Percentiles rank a stretch among this genome's conserved stretches.
Conservation (phyloP, 2,888 invertebrate species). For the Omphaloscelis lunosa region DNA sequence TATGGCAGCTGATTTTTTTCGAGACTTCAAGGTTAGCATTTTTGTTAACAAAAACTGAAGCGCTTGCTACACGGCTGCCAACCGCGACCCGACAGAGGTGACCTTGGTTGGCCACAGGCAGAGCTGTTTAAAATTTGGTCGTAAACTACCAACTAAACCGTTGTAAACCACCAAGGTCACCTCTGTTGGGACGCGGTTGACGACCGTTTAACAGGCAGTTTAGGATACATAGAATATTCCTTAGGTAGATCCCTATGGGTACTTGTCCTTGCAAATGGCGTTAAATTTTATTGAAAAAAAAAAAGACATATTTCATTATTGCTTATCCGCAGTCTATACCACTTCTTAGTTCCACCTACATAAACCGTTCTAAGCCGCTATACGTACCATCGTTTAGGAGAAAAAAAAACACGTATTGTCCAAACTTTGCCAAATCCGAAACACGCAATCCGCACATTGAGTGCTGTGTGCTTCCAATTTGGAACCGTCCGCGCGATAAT, state of each 20-base stretch:
- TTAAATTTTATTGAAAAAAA: background rate
- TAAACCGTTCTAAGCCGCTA: background rate
- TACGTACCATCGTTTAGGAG: background rate
- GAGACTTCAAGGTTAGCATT: too few species aligned
- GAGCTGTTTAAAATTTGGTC: too few species aligned
- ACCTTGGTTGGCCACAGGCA: too few species aligned
- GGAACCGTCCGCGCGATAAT: slow-evolving; percentile 33
- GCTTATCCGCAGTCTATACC: background rate
- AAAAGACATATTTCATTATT: background rate
- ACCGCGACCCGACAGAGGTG: too few species aligned
- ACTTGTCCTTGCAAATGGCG: background rate
- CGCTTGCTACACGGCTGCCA: too few species aligned
- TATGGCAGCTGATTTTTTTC: too few species aligned
- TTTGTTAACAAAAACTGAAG: too few species aligned
- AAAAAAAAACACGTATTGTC: background rate
- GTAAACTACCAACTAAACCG: too few species aligned
- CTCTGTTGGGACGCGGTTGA: too few species aligned
- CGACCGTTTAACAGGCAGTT: too few species aligned
- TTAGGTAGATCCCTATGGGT: too few species aligned
- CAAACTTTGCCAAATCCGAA: slow-evolving; percentile 34
- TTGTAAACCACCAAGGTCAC: too few species aligned
- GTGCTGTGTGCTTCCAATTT: slow-evolving; percentile 35
- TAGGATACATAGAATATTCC: background rate
- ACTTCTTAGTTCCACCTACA: background rate
- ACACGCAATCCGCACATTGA: background rate